A percentile compares a stretch with the other conserved stretches of the same genome.
phyloP scores from a whole-genome alignment of 2,797 vertebrate species.

The Chelmon rostratus region DNA sequence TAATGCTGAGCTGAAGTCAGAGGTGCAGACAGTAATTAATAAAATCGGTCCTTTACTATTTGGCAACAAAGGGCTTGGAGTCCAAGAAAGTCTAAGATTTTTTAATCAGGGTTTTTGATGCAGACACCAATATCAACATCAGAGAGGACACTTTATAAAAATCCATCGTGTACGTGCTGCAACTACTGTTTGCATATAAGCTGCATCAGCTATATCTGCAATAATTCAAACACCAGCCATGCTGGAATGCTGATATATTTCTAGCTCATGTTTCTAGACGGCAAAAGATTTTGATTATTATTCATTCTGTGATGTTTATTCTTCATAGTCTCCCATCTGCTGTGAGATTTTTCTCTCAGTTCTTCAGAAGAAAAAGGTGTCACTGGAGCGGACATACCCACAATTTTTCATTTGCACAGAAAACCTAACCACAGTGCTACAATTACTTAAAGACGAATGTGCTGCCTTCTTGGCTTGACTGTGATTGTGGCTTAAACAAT shows the following conservation, averaged over 20 bases:
- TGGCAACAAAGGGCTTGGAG: neutral
- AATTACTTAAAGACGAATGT: neutral
- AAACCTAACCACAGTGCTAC: neutral
- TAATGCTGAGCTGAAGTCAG: constrained; percentile 15
- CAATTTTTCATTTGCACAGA: neutral
- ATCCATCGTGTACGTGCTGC: neutral
- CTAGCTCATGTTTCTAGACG: constrained; percentile 36
- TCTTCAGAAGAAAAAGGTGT: constrained; percentile 20
- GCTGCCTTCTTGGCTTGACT: neutral
- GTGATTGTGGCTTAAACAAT: neutral
- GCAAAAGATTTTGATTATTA: constrained; percentile 17
- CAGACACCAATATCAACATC: neutral
- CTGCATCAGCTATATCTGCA: neutral
- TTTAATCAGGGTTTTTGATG: neutral
- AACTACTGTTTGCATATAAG: neutral
- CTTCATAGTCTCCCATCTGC: constrained; percentile 32
- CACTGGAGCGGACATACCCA: neutral
- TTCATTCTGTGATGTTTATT: constrained; percentile 30
- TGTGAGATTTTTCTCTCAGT: constrained; percentile 29
- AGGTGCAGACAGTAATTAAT: constrained; percentile 13
- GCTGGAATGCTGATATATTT: constrained; percentile 21
- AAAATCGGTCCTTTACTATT: neutral
- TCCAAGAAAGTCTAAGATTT: neutral
- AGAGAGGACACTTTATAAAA: neutral
- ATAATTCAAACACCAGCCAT: constrained; percentile 5